phyloP scores from a whole-genome alignment of 2,113 vertebrate genomes.

The Coturnix japonica region DNA sequence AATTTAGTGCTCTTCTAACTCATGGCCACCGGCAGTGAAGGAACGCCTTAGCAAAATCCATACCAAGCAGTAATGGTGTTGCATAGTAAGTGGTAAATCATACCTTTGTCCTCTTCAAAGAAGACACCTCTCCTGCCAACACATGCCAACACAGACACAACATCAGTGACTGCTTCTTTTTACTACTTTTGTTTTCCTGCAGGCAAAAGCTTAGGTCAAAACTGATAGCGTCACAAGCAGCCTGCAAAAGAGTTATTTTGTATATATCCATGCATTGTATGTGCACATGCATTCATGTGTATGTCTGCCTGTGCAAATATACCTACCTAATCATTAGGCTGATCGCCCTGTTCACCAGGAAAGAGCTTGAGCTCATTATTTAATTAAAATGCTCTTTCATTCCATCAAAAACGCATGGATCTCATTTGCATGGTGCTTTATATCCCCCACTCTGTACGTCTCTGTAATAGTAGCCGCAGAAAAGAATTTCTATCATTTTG shows the following conservation, averaged over 20 bases:
- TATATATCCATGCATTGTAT: not conserved
- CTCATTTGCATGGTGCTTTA: constrained; percentile 60
- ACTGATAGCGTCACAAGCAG: not conserved
- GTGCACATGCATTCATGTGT: not conserved
- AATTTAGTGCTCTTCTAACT: not conserved
- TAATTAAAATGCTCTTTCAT: constrained; percentile 69
- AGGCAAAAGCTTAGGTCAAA: not conserved
- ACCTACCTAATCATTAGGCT: constrained; percentile 58
- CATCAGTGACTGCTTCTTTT: not conserved
- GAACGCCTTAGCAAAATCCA: not conserved
- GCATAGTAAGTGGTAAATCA: not conserved
- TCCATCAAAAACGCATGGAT: constrained; percentile 63
- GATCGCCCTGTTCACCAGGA: constrained; percentile 49
- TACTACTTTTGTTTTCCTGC: not conserved
- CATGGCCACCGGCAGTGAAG: not conserved
- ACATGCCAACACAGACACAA: not conserved
- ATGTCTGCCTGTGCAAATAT: not conserved
- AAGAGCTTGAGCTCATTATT: constrained; percentile 54
- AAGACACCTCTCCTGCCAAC: not conserved
- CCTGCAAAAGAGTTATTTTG: not conserved
- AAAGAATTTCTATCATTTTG: constrained; percentile 71
- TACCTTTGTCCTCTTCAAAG: not conserved
- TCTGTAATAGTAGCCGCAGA: constrained; percentile 35
- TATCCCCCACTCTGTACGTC: not conserved
- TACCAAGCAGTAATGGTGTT: not conserved